Base-by-base conservation (phyloP, 1,140 invertebrate species). In the Parapsyche elsis region DNA sequence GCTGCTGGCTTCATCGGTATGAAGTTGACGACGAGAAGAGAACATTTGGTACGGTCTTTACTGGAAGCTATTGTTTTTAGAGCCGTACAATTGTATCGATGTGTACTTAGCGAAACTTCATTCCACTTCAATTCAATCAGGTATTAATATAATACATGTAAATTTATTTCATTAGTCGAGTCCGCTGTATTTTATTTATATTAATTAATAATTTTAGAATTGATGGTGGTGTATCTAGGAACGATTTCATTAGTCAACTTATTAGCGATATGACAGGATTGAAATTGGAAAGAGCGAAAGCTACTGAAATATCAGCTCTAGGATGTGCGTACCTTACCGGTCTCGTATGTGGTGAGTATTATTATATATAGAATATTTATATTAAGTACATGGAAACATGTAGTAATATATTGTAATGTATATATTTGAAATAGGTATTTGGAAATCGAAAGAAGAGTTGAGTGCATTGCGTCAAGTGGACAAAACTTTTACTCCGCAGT, bases 211-310 rank as follows among this genome's bases (percentile, higher is more conserved):
- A 5, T 75, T 75, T 24, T 24, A 98, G 97, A 83, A 91, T 96
- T 53, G 96, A 98, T 87, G 97, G 97, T n/a, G 97, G 97, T 26
- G 96, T 99, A 16, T 94, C 96, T 0, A 92, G 92, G 78, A 98
- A 98, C 87, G 93, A 98, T 87, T 98, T 98, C 85, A 88, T 98
- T 0, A 92, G 95, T 83, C 97, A 98, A 88, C 87, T 96, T 26
- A 90, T 98, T 70, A 92, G 96, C 4, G 94, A 98, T 88, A 87
- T 97, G 30, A 94, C 93, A 4, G 91, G 92, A 0, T 85, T 95
- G 49, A 85, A 87, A 12, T 93, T 98, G 12, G 94, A 97, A 84
- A 88, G 97, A 70, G 88, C 92, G 0, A 84, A 84, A 0, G 91
- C 89, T 73, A 87, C 90, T 0, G 95, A 97, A 88, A 94, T 94